Percentiles rank a stretch among this genome's conserved stretches.
Evolutionary conservation across 2,797 vertebrate genomes (phyloP).

Genomic region (Florisuga fusca): DNA sequence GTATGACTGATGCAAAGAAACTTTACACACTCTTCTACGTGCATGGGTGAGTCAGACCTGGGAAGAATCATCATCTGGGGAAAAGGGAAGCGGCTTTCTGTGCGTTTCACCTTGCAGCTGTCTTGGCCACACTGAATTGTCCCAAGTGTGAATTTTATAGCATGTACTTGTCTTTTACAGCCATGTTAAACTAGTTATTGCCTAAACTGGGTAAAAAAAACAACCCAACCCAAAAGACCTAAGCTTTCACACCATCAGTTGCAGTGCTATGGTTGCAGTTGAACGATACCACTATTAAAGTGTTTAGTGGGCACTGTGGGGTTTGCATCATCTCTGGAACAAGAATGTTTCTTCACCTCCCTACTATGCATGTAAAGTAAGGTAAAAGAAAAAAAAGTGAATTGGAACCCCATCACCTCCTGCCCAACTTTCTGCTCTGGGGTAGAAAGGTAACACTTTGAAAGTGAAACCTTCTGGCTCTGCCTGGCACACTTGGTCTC

Average conservation of each 20-base stretch:
- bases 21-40: slow-evolving; percentile 96
- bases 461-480: not conserved
- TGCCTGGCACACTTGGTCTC: not conserved
- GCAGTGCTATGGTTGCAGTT: not conserved
- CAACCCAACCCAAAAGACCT: not conserved
- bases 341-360: not conserved
- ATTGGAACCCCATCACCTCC: not conserved
- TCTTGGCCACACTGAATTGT: fast-evolving
- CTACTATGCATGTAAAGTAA: not conserved
- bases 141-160: not conserved
- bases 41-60: slow-evolving; percentile 87
- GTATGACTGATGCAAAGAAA: slow-evolving; percentile 92
- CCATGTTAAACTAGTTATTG: not conserved
- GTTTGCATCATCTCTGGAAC: not conserved
- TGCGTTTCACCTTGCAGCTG: not conserved
- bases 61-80: not conserved
- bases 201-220: not conserved
- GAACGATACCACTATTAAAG: not conserved
- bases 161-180: fast-evolving
- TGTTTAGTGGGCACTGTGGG: not conserved
- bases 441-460: not conserved
- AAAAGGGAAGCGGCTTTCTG: not conserved
- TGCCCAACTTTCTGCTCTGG: not conserved
- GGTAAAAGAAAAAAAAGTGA: no score
- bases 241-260: not conserved